These are phyloP conservation scores for Caenorhabditis drosophilae DNA, from an alignment of 2,888 invertebrate genomes.

Conservation along the genomic window DNA sequence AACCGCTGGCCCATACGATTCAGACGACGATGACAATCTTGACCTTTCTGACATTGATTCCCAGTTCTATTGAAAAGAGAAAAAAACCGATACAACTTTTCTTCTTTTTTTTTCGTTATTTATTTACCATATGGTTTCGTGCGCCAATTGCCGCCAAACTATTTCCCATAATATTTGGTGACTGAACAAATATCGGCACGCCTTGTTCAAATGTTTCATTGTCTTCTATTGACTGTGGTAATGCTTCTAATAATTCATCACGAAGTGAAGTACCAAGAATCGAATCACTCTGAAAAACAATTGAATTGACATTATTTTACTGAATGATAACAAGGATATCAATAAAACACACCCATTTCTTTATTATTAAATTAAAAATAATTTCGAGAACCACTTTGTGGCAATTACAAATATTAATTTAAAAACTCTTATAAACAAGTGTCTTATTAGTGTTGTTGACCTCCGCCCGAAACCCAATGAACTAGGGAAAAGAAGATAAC, in stretches of 20 bases:
- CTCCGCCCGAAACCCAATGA: no score
- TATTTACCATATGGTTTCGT: slow-evolving; percentile 24
- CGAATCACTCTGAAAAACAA: slow-evolving; percentile 21
- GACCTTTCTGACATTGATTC: slow-evolving; percentile 26
- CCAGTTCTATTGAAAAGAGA: slow-evolving; percentile 7
- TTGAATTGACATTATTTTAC: neutral
- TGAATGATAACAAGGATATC: neutral
- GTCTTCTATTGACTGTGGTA: slow-evolving; percentile 14
- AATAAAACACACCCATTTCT: no score
- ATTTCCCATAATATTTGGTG: slow-evolving; percentile 32
- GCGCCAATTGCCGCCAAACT: slow-evolving; percentile 33
- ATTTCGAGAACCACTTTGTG: no score
- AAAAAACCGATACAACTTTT: neutral
- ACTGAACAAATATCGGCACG: slow-evolving; percentile 25
- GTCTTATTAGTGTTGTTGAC: no score
- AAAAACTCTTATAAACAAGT: no score
- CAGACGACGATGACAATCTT: slow-evolving; percentile 40
- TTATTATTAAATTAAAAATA: no score
- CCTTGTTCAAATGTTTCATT: slow-evolving; percentile 26
- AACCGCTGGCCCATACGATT: slow-evolving; percentile 35
- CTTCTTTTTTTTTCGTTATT: no score
- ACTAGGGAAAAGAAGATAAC: no score
- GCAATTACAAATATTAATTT: no score
- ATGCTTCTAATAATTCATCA: slow-evolving; percentile 48
- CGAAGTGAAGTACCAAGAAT: slow-evolving; percentile 51